Evolutionary conservation across 2,888 invertebrate genomes (phyloP).

Genomic region (Hyposoter didymator): DNA sequence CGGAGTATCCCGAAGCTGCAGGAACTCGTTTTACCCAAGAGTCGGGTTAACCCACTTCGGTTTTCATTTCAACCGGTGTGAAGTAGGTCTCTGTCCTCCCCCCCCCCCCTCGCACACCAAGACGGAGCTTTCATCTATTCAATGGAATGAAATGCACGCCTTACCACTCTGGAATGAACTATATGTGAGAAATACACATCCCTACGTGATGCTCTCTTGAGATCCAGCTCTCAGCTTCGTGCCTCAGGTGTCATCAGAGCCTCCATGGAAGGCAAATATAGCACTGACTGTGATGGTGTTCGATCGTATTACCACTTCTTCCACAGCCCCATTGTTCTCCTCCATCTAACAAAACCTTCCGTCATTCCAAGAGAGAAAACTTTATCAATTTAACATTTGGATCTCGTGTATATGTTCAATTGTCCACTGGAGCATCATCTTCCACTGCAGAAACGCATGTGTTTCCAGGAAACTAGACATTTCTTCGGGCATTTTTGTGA

Average conservation of each 20-base stretch:
- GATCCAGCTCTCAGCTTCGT: constrained; percentile 53
- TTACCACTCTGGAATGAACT: constrained; percentile 64
- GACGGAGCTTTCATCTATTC: constrained; percentile 68
- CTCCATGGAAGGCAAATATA: constrained; percentile 50
- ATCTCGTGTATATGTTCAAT: neutral
- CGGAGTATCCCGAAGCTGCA: constrained; percentile 42
- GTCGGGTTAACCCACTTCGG: constrained; percentile 67
- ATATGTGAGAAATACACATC: constrained; percentile 42
- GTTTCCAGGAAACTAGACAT: too few relatives aligned
- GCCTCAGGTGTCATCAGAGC: constrained; percentile 56
- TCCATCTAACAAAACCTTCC: neutral
- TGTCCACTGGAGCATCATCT: neutral
- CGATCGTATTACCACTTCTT: constrained; percentile 21
- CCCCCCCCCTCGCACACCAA: constrained; percentile 21
- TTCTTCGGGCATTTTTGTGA: too few relatives aligned
- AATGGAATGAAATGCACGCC: constrained; percentile 65
- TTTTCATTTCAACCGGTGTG: constrained; percentile 69
- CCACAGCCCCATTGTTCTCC: constrained; percentile 18
- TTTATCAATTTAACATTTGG: neutral
- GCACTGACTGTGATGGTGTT: constrained; percentile 40
- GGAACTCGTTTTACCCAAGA: constrained; percentile 44
- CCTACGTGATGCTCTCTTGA: constrained; percentile 44
- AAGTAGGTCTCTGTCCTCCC: constrained; percentile 49
- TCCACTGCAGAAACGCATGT: neutral
- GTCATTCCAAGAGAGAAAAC: neutral